phyloP scores from a whole-genome alignment of 2,113 vertebrate species.

The Cyprinus carpio region DNA sequence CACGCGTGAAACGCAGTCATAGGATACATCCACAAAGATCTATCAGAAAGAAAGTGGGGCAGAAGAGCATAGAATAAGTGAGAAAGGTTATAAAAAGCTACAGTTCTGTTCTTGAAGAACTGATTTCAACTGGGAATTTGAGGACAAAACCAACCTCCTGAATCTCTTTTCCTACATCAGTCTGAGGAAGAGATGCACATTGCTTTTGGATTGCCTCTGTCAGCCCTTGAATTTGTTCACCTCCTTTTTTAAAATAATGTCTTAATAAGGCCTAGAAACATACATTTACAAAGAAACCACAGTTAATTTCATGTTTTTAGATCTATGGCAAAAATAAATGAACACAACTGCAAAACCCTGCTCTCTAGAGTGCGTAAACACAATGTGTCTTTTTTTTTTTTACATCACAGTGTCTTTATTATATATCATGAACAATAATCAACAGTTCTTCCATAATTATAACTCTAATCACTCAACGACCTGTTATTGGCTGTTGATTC shows the following conservation, averaged over 20 bases:
- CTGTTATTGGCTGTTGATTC: no score
- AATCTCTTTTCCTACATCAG: conserved; percentile 29
- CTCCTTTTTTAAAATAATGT: conserved; percentile 57
- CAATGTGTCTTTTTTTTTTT: no score
- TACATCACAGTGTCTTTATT: not conserved
- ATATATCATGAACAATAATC: not conserved
- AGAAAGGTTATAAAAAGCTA: not conserved
- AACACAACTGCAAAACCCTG: not conserved
- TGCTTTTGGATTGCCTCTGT: rapidly evolving
- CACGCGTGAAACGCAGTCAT: conserved; percentile 38
- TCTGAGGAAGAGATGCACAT: conserved; percentile 40
- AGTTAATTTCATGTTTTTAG: not conserved
- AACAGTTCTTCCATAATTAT: not conserved
- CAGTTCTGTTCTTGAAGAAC: not conserved
- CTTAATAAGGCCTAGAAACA: conserved; percentile 55
- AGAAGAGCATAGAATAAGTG: not conserved
- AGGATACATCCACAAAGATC: conserved; percentile 58
- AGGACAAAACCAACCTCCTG: conserved; percentile 50
- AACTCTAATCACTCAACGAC: not conserved
- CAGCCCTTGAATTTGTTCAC: not conserved
- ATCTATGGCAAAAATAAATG: not conserved
- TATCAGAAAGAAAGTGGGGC: conserved; percentile 43
- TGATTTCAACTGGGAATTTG: not conserved
- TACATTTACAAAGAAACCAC: not conserved
- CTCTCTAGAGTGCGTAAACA: no score